These are phyloP conservation scores for Allacma fusca DNA, from an alignment of 2,888 invertebrate genomes.

Conservation along the genomic window DNA sequence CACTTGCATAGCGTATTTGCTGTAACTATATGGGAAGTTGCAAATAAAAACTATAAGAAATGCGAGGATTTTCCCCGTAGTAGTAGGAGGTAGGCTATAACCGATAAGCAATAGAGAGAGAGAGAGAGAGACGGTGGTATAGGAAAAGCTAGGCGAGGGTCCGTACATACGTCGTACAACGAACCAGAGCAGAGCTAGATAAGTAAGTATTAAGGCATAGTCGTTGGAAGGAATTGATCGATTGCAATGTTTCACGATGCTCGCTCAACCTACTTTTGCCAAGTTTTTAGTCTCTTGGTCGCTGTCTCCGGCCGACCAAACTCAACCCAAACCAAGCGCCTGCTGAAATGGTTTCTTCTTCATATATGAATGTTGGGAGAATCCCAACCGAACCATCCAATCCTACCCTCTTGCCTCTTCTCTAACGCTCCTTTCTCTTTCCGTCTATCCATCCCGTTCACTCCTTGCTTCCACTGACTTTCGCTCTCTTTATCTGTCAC, in stretches of 20 bases:
- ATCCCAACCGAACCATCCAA: conserved; percentile 8
- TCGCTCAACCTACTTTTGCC: conserved; percentile 51
- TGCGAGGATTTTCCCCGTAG: too few species aligned
- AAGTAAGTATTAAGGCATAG: conserved; percentile 40
- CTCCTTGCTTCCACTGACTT: neutral
- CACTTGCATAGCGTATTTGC: too few species aligned
- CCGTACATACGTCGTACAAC: too few species aligned
- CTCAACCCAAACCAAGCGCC: conserved; percentile 16
- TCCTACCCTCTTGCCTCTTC: conserved; percentile 16
- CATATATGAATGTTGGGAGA: conserved; percentile 13
- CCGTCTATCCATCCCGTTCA: neutral
- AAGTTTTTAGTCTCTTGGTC: conserved; percentile 48
- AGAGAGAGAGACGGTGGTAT: neutral
- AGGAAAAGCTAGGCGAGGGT: neutral
- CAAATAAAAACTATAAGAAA: too few species aligned
- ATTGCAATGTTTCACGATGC: conserved; percentile 61
- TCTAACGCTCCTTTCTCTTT: conserved; percentile 1
- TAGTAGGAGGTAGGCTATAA: too few species aligned
- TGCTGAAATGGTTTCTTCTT: conserved; percentile 38
- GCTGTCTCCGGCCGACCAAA: conserved; percentile 34
- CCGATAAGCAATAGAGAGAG: too few species aligned
- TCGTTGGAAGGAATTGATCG: conserved; percentile 58
- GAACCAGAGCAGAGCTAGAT: conserved; percentile 11
- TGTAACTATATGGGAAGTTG: too few species aligned
- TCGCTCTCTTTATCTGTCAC: neutral